These are phyloP conservation scores for Harlomillsia oculata DNA, from an alignment of 1,140 invertebrate species.

Conservation along the genomic window DNA sequence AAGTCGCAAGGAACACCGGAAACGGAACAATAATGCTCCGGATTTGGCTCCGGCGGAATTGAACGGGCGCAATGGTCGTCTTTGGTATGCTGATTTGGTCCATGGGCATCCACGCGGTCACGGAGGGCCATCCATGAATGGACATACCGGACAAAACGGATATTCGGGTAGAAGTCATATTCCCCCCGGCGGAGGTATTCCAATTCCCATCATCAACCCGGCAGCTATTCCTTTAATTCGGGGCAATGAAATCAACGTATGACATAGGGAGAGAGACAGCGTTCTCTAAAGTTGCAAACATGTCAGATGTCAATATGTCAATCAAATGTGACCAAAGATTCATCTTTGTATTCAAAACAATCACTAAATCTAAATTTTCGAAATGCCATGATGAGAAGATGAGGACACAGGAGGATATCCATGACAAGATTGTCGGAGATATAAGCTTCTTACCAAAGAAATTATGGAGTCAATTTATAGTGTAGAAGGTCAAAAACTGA, in stretches of 20 bases:
- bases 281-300: too few species aligned
- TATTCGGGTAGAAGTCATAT: conserved; percentile 1
- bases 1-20: conserved; percentile 23
- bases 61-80: conserved; percentile 7
- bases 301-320: neutral
- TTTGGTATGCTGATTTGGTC: conserved; percentile 30
- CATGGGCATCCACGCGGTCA: conserved; percentile 21
- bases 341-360: too few species aligned
- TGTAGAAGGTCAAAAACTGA: too few species aligned
- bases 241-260: conserved; percentile 35
- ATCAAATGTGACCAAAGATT: neutral
- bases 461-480: too few species aligned
- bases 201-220: conserved; percentile 13
- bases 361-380: too few species aligned
- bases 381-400: too few species aligned
- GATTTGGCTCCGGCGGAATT: neutral
- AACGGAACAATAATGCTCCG: neutral
- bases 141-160: conserved; percentile 4
- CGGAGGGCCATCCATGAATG: conserved; percentile 9
- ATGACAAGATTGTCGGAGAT: too few species aligned
- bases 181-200: neutral
- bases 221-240: conserved; percentile 27
- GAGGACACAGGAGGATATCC: too few species aligned
- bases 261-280: conserved; percentile 17
- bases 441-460: too few species aligned